A percentile compares a stretch with the other conserved stretches of the same genome.
Evolutionary conservation across 2,797 vertebrate species (phyloP).

Genomic region (Sandelia bainsii): DNA sequence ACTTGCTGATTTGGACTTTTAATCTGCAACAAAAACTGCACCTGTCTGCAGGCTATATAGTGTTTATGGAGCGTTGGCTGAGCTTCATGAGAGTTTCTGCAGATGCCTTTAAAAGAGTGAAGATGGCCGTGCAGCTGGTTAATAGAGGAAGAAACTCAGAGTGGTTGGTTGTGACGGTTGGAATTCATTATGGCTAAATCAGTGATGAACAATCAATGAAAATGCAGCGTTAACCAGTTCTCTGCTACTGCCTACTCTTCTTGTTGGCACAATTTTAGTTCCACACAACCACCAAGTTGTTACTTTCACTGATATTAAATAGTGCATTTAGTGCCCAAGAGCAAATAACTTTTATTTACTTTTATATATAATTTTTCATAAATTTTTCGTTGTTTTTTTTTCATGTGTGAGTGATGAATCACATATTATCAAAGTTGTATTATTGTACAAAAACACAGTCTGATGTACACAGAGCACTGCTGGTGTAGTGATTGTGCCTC

Average conservation of each 20-base stretch:
- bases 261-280: background rate
- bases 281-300: background rate
- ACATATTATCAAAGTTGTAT: too few relatives aligned
- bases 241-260: background rate
- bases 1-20: slow-evolving; percentile 78
- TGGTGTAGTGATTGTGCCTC: too few relatives aligned
- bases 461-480: too few relatives aligned
- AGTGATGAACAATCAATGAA: background rate
- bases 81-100: slow-evolving; percentile 42
- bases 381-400: too few relatives aligned
- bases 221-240: background rate
- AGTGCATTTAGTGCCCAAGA: too few relatives aligned
- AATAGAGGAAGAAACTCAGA: slow-evolving; percentile 23
- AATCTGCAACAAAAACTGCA: slow-evolving; percentile 69
- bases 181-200: background rate
- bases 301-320: background rate
- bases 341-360: too few relatives aligned
- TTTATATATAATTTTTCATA: too few relatives aligned
- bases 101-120: slow-evolving; percentile 41
- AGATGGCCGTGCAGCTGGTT: slow-evolving; percentile 28
- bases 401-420: too few relatives aligned
- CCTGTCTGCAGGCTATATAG: slow-evolving; percentile 61
- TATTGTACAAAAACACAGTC: too few relatives aligned
- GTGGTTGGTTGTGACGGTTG: background rate
- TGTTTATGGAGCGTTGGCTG: slow-evolving; percentile 51